A percentile compares a stretch with the other conserved stretches of the same genome.
These are phyloP conservation scores for Odontesthes bonariensis DNA, from an alignment of 2,113 vertebrate species.

Conservation along the genomic window DNA sequence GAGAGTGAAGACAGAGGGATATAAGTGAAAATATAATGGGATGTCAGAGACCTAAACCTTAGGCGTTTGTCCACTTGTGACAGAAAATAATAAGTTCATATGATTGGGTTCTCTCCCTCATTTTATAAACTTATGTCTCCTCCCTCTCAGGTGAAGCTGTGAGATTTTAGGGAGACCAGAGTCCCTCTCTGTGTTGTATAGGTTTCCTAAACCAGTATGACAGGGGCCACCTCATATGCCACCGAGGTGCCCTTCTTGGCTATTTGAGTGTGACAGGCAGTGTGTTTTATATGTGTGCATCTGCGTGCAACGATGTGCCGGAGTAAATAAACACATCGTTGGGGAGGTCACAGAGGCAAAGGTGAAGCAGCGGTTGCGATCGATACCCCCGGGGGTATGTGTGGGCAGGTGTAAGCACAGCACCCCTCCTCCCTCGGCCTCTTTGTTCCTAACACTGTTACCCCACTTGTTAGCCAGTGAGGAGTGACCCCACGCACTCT, in stretches of 20 bases:
- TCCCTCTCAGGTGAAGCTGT: slow-evolving; percentile 7
- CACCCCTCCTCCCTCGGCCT: slow-evolving; percentile 38
- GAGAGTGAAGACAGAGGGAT: too few relatives aligned
- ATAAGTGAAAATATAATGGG: too few relatives aligned
- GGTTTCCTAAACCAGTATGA: slow-evolving; percentile 39
- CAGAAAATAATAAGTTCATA: background rate
- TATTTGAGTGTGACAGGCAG: slow-evolving; percentile 24
- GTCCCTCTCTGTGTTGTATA: slow-evolving; percentile 1
- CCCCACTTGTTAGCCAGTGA: slow-evolving; percentile 73
- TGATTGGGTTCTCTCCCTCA: background rate
- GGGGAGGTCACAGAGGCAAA: slow-evolving; percentile 77
- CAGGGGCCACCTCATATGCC: slow-evolving; percentile 10
- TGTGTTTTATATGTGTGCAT: slow-evolving; percentile 42
- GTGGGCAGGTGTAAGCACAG: slow-evolving; percentile 68
- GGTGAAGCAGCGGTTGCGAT: slow-evolving; percentile 79
- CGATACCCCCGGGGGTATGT: slow-evolving; percentile 69
- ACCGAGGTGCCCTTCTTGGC: slow-evolving; percentile 22
- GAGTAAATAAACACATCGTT: slow-evolving; percentile 82
- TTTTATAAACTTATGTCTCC: background rate
- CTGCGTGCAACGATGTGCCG: slow-evolving; percentile 26
- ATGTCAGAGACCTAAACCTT: too few relatives aligned
- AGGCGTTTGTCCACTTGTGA: too few relatives aligned
- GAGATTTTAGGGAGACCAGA: background rate
- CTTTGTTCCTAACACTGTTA: slow-evolving; percentile 70
- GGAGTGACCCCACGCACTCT: slow-evolving; percentile 67